Evolutionary conservation across 1,140 invertebrate species (phyloP).

Genomic region (Pogonomyrmex barbatus): DNA sequence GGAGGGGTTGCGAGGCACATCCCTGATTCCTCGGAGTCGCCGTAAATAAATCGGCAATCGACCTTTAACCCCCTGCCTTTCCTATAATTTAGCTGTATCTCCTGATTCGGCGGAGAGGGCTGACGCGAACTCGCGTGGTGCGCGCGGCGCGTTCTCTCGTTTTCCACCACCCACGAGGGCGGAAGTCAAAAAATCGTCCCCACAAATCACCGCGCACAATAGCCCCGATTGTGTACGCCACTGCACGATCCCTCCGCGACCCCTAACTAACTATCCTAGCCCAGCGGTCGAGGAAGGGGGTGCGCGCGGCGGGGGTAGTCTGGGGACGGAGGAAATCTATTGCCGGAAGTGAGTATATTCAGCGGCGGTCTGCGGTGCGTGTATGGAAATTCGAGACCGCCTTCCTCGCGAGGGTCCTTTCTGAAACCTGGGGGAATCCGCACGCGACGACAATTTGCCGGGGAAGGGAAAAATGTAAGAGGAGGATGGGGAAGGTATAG

Average conservation of each 20-base stretch:
- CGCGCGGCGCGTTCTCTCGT: constrained; percentile 44
- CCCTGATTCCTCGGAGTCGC: not conserved
- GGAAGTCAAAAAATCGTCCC: constrained; percentile 85
- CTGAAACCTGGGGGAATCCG: constrained; percentile 73
- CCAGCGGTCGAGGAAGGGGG: constrained; percentile 63
- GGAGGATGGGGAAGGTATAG: not conserved
- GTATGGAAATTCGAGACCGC: constrained; percentile 83
- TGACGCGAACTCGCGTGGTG: constrained; percentile 54
- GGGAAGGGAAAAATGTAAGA: constrained; percentile 33
- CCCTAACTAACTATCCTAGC: constrained; percentile 83
- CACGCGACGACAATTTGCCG: constrained; percentile 76
- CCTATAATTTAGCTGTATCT: constrained; percentile 81
- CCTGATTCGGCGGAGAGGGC: constrained; percentile 67
- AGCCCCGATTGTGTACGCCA: constrained; percentile 83
- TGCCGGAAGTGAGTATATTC: constrained; percentile 86
- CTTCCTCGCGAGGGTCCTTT: constrained; percentile 74
- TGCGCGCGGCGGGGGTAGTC: constrained; percentile 40
- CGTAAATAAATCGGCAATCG: constrained; percentile 82
- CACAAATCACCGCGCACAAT: constrained; percentile 85
- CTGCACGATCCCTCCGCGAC: constrained; percentile 73
- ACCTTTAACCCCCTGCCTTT: constrained; percentile 78
- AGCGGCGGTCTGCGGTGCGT: constrained; percentile 77
- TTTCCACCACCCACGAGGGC: constrained; percentile 70
- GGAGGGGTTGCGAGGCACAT: not conserved
- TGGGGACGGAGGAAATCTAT: constrained; percentile 83